A percentile compares a stretch with the other conserved stretches of the same genome.
Conservation (phyloP, 2,888 invertebrate genomes). For the Oegoconia quadripuncta region DNA sequence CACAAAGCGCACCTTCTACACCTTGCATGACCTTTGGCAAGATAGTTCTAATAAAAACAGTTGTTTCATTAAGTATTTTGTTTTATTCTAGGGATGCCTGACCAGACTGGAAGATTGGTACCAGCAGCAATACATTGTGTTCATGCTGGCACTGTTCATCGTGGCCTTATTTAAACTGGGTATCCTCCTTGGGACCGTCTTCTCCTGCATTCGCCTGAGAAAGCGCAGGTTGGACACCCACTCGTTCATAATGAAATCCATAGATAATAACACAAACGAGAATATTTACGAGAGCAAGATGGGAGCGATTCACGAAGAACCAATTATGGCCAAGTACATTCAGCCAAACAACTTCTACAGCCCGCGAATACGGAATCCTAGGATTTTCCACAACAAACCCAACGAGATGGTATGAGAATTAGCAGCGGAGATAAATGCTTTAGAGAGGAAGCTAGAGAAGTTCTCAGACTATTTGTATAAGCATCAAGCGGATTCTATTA, state of each 20-base stretch:
- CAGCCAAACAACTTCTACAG: conserved; percentile 74
- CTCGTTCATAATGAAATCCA: conserved; percentile 55
- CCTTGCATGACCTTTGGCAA: too few relatives aligned
- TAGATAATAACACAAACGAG: conserved; percentile 57
- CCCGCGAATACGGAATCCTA: conserved; percentile 65
- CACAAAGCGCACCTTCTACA: too few relatives aligned
- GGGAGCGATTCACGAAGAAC: conserved; percentile 51
- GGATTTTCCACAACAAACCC: conserved; percentile 66
- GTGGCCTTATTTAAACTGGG: conserved; percentile 86
- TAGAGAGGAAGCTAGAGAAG: conserved; percentile 70
- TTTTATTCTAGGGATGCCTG: conserved; percentile 81
- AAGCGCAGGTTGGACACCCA: conserved; percentile 69
- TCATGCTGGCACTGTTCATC: conserved; percentile 82
- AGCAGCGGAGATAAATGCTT: conserved; percentile 76
- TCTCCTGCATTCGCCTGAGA: conserved; percentile 83
- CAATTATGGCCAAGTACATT: conserved; percentile 64
- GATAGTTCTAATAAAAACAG: too few relatives aligned
- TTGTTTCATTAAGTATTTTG: neutral
- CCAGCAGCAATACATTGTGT: conserved; percentile 84
- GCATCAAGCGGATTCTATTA: conserved; percentile 79
- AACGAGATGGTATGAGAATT: conserved; percentile 77
- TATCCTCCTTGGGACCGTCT: conserved; percentile 83
- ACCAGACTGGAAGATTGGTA: conserved; percentile 86
- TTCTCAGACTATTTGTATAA: conserved; percentile 74
- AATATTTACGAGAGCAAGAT: conserved; percentile 63